A percentile compares a stretch with the other conserved stretches of the same genome.
Evolutionary conservation across 2,113 vertebrate genomes (phyloP).

Genomic region (Theristicus caerulescens): DNA sequence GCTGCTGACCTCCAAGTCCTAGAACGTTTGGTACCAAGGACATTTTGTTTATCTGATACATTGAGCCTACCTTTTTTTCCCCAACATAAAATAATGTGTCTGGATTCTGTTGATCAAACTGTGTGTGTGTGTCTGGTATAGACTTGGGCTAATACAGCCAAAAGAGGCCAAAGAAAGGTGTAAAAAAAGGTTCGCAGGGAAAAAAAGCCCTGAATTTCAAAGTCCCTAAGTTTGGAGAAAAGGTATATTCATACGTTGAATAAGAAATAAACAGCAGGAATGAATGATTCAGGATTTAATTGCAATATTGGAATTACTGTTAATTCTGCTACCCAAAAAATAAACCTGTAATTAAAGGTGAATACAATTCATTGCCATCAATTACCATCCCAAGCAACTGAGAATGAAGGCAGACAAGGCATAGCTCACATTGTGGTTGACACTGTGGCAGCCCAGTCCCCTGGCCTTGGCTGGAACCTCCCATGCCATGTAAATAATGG

Average conservation of each 20-base stretch:
- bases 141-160: neutral
- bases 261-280: neutral
- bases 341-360: neutral
- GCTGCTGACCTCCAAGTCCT: neutral
- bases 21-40: neutral
- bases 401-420: neutral
- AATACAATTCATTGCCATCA: neutral
- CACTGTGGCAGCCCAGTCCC: neutral
- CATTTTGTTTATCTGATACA: neutral
- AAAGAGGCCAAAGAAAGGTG: neutral
- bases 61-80: neutral
- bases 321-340: neutral
- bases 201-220: neutral
- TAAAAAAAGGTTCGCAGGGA: neutral
- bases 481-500: neutral
- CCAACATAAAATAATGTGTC: neutral
- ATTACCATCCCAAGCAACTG: neutral
- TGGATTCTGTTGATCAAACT: neutral
- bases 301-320: neutral
- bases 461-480: neutral
- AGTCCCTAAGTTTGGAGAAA: neutral
- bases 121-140: neutral
- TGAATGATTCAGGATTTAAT: neutral
- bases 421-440: neutral
- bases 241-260: neutral